Evolutionary conservation across 2,888 invertebrate genomes (phyloP).

Genomic region (Drosophila anomelani): DNA sequence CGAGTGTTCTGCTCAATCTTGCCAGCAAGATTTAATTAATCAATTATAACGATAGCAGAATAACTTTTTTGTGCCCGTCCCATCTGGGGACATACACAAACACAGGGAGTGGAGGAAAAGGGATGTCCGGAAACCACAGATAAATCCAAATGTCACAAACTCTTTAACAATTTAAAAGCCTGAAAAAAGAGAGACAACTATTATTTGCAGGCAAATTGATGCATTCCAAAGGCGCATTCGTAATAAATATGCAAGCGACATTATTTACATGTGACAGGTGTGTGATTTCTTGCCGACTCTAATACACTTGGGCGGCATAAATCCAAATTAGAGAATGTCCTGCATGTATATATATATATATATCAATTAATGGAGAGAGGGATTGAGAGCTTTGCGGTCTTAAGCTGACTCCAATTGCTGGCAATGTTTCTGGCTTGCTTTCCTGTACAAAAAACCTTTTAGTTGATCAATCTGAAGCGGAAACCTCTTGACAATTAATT

Average conservation of each 20-base stretch:
- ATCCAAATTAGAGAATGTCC: conserved; percentile 31
- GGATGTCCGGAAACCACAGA: conserved; percentile 34
- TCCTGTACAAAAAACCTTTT: conserved; percentile 9
- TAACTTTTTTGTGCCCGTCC: conserved; percentile 43
- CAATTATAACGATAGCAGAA: conserved; percentile 73
- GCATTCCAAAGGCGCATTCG: conserved; percentile 30
- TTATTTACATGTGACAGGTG: conserved; percentile 44
- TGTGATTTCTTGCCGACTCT: conserved; percentile 23
- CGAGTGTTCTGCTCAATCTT: conserved; percentile 35
- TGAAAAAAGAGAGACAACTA: conserved; percentile 28
- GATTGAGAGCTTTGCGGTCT: conserved; percentile 37
- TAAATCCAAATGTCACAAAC: conserved; percentile 70
- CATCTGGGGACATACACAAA: conserved; percentile 33
- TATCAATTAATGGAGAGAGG: conserved; percentile 32
- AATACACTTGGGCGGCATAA: conserved; percentile 42
- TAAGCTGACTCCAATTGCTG: conserved; percentile 19
- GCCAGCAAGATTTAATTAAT: conserved; percentile 72
- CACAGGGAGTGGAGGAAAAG: conserved; percentile 3
- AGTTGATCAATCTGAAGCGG: conserved; percentile 27
- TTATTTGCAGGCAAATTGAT: conserved; percentile 58
- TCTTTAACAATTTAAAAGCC: conserved; percentile 66
- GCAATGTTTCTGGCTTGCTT: conserved; percentile 3
- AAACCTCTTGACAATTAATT: conserved; percentile 62
- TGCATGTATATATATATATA: conserved; percentile 9
- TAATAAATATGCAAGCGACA: conserved; percentile 47